Evolutionary conservation across 2,113 vertebrate species (phyloP), one percentile per base, ranked within the genome.

Genomic region (Lophochroa leadbeateri): DNA sequence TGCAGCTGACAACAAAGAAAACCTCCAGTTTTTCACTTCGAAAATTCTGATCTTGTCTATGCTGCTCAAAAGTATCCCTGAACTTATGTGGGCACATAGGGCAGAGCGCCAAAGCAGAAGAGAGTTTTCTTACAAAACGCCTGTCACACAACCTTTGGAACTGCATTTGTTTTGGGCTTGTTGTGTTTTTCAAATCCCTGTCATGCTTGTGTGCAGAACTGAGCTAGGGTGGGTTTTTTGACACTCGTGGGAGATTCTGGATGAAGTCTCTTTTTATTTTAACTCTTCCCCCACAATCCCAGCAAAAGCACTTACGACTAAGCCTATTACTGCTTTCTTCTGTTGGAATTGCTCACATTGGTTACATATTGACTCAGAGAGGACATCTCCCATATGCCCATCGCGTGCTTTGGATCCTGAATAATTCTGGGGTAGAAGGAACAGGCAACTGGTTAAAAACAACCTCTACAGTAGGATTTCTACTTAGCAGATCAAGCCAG

Each of bases 381-480:
- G 44, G 70, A 72, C 60, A 16, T 7, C 46, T 35, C 58, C 64
- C 63, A 6, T 1, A 3, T 7, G 41, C 11, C 57, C 88, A 65
- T 0, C 2, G 1, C 43, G 10, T 0, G 2, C 41, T 74, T 23
- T 7, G 49, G 67, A 3, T 12, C 15, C 11, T 1, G 4, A 88
- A 18, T 23, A 31, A 6, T 23, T 83, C 15, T 2, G 33, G 6
- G 19, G 16, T 5, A 27, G 28, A 65, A 84, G 20, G 24, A 83
- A 31, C 5, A 74, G 50, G 67, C 7, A 43, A 75, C 17, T 16
- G 12, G 15, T 5, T 43, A 25, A 47, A 58, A 83, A 46, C 24
- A 46, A 1, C 4, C 27, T 17, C 37, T 2, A 1, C 5, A 1
- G n/a, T 17, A 27, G 7, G 6, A 17, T 31, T 28, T 50, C 24